Conservation (phyloP, 1,140 invertebrate species). For the Pissodes strobi region DNA sequence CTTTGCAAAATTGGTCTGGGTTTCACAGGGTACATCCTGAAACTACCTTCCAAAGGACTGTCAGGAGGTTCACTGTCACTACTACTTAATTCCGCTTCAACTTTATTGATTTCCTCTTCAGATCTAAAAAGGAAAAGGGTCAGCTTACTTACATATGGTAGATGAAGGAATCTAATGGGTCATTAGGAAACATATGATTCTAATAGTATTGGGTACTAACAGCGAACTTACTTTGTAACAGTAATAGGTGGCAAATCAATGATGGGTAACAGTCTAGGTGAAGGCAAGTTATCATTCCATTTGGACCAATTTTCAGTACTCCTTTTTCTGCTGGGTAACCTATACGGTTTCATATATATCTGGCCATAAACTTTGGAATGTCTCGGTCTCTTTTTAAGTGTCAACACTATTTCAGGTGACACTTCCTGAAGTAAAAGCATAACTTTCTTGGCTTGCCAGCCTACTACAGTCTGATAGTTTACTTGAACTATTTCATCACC, state of each 20-base stretch:
- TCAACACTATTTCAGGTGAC: slow-evolving; percentile 78
- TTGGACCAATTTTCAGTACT: slow-evolving; percentile 65
- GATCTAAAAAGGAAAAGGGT: too few relatives aligned
- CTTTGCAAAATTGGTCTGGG: slow-evolving; percentile 76
- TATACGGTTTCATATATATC: slow-evolving; percentile 79
- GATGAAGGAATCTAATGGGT: too few relatives aligned
- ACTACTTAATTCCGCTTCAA: slow-evolving; percentile 44
- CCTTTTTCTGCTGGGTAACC: slow-evolving; percentile 75
- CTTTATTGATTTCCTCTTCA: slow-evolving; percentile 43
- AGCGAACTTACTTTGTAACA: slow-evolving; percentile 62
- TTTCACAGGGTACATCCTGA: slow-evolving; percentile 72
- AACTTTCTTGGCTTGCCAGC: slow-evolving; percentile 85
- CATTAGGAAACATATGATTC: too few relatives aligned
- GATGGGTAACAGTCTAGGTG: slow-evolving; percentile 67
- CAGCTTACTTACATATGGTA: too few relatives aligned
- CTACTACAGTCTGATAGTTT: slow-evolving; percentile 90
- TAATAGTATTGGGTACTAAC: too few relatives aligned
- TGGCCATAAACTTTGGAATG: slow-evolving; percentile 84
- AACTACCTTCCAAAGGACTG: slow-evolving; percentile 54
- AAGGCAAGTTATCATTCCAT: slow-evolving; percentile 70
- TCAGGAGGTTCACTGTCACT: slow-evolving; percentile 52
- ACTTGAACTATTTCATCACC: slow-evolving; percentile 91
- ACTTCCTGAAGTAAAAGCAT: slow-evolving; percentile 76
- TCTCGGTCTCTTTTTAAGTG: slow-evolving; percentile 81
- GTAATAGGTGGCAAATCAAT: slow-evolving; percentile 66